These are phyloP conservation scores for Anoplius nigerrimus DNA, from an alignment of 2,888 invertebrate genomes.

Conservation along the genomic window DNA sequence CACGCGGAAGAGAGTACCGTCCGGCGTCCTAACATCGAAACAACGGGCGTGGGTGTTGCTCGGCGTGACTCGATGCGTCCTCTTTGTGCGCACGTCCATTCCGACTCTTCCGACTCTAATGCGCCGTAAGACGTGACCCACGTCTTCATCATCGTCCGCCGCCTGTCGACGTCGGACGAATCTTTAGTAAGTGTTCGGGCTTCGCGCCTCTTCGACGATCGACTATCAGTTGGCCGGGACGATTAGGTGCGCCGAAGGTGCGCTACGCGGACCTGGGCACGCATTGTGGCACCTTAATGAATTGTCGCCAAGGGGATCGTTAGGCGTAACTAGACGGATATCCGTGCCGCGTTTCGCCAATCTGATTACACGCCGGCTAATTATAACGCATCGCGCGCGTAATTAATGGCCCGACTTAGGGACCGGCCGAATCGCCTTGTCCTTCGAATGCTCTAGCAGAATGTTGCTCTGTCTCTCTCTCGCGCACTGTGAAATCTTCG, in stretches of 20 bases:
- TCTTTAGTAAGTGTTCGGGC: too few species aligned
- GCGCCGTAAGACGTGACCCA: not conserved
- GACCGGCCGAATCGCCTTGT: conserved; percentile 33
- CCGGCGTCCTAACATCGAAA: conserved; percentile 2
- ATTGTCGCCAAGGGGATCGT: conserved; percentile 71
- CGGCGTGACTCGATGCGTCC: not conserved
- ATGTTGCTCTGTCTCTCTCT: not conserved
- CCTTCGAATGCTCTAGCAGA: too few species aligned
- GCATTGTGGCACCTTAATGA: conserved; percentile 59
- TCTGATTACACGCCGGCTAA: conserved; percentile 67
- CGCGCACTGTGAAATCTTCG: too few species aligned
- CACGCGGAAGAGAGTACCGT: conserved; percentile 40
- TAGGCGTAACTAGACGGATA: conserved; percentile 67
- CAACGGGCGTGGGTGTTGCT: not conserved
- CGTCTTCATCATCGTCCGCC: not conserved
- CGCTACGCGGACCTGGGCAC: conserved; percentile 23
- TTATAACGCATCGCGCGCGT: conserved; percentile 65
- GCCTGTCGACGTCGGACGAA: too few species aligned
- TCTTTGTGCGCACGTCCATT: too few species aligned
- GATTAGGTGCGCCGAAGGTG: conserved; percentile 40
- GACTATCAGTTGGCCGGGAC: conserved; percentile 53
- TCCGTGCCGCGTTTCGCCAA: conserved; percentile 60
- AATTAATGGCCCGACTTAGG: conserved; percentile 64
- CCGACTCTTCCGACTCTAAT: too few species aligned
- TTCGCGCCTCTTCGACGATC: conserved; percentile 38